Percentiles rank a stretch among this genome's conserved stretches.
Evolutionary conservation across 2,113 vertebrate species (phyloP).

Genomic region (Dipodomys ordii): DNA sequence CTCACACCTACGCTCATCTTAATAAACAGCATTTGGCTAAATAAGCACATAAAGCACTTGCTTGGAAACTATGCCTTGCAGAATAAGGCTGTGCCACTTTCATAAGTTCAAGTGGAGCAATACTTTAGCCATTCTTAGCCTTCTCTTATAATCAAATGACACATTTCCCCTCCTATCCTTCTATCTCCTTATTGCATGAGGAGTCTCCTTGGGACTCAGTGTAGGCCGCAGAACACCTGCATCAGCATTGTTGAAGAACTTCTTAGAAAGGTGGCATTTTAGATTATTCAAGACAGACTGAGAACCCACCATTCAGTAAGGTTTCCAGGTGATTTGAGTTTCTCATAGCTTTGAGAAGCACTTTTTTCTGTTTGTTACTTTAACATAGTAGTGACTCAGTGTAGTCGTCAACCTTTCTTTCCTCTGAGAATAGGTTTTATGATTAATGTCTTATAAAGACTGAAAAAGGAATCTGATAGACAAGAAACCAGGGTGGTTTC

Average conservation of each 20-base stretch:
- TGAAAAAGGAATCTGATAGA: neutral
- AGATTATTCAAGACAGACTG: neutral
- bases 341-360: neutral
- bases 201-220: neutral
- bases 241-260: neutral
- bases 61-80: constrained; percentile 79
- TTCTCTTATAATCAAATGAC: constrained; percentile 16
- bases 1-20: constrained; percentile 38
- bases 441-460: neutral
- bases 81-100: constrained; percentile 60
- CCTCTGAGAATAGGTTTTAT: neutral
- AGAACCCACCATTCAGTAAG: neutral
- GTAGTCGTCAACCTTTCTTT: neutral
- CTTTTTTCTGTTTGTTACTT: neutral
- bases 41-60: constrained; percentile 76
- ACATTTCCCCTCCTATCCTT: neutral
- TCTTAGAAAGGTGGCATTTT: constrained; percentile 23
- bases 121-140: neutral
- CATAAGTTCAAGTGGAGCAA: neutral
- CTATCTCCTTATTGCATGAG: neutral
- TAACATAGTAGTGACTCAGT: neutral
- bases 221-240: neutral
- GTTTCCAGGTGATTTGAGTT: neutral
- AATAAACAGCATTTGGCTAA: constrained; percentile 77
- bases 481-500: neutral